Evolutionary conservation across 92 coral and sea anemone species (phyloP).

Genomic region (Metridium senile): DNA sequence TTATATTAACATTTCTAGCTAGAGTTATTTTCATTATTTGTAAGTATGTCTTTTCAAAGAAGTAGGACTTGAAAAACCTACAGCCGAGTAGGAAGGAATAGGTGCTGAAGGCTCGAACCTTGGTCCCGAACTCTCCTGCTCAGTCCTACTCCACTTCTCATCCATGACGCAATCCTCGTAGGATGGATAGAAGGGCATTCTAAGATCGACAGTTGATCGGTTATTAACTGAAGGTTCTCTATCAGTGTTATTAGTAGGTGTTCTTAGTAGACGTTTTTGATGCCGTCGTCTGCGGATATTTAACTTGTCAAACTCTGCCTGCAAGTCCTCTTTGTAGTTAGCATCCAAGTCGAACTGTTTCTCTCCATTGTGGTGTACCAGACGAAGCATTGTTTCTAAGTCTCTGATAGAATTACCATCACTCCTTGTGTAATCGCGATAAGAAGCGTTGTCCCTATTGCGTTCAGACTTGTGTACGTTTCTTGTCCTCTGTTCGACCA

Average conservation of each 20-base stretch:
- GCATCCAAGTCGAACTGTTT: conserved; percentile 6
- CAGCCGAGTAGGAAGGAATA: conserved; percentile 54
- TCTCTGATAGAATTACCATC: not conserved
- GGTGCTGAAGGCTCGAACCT: conserved; percentile 42
- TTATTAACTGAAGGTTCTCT: conserved; percentile 23
- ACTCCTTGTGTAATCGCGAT: not conserved
- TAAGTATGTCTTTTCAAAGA: not conserved
- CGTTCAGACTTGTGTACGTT: not conserved
- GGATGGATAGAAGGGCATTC: conserved; percentile 14
- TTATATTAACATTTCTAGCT: too few species aligned
- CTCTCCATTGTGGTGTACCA: conserved; percentile 7
- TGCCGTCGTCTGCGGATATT: conserved; percentile 7
- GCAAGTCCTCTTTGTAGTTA: conserved; percentile 12
- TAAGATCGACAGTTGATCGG: conserved; percentile 20
- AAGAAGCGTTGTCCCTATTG: not conserved
- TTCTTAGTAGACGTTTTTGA: not conserved
- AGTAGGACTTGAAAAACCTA: conserved; percentile 32
- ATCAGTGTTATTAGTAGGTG: not conserved
- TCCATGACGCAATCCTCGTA: not conserved
- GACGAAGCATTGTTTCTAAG: conserved; percentile 41
- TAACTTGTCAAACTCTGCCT: conserved; percentile 17
- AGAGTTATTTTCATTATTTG: not conserved
- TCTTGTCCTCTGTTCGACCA: not conserved
- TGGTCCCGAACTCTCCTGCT: conserved; percentile 16
- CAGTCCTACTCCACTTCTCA: not conserved